These are phyloP conservation scores for Parauchenoglanis ngamensis DNA, from an alignment of 2,797 vertebrate species.

Conservation along the genomic window DNA sequence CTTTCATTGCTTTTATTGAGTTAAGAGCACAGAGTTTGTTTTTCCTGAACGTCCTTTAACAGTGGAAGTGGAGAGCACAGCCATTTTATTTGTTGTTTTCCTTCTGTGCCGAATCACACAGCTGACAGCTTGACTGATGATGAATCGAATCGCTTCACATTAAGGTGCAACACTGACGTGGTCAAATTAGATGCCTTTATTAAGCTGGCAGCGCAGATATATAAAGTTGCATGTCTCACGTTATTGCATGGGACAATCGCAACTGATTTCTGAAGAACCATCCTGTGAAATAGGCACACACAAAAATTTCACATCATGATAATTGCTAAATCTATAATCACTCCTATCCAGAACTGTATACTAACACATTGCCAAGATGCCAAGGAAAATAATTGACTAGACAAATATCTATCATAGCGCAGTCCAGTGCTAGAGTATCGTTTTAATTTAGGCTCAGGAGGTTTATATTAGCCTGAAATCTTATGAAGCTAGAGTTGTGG, in stretches of 20 bases:
- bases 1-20: slow-evolving; percentile 10
- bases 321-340: background rate
- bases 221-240: background rate
- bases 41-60: slow-evolving; percentile 7
- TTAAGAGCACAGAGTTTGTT: background rate
- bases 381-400: background rate
- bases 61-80: too few relatives aligned
- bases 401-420: background rate
- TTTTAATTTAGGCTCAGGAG: background rate
- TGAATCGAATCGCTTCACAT: slow-evolving; percentile 44
- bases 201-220: too few relatives aligned
- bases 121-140: slow-evolving; percentile 47
- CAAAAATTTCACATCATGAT: background rate
- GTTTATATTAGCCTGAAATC: background rate
- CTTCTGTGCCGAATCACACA: slow-evolving; percentile 19
- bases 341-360: background rate
- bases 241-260: background rate
- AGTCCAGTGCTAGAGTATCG: background rate
- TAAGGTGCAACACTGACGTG: background rate
- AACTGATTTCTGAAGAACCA: background rate
- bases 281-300: background rate
- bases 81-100: background rate
- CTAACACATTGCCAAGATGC: background rate
- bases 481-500: background rate
- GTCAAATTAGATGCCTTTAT: background rate